Conservation (phyloP, 2,888 invertebrate genomes). For the Gandaritis pyraliata region DNA sequence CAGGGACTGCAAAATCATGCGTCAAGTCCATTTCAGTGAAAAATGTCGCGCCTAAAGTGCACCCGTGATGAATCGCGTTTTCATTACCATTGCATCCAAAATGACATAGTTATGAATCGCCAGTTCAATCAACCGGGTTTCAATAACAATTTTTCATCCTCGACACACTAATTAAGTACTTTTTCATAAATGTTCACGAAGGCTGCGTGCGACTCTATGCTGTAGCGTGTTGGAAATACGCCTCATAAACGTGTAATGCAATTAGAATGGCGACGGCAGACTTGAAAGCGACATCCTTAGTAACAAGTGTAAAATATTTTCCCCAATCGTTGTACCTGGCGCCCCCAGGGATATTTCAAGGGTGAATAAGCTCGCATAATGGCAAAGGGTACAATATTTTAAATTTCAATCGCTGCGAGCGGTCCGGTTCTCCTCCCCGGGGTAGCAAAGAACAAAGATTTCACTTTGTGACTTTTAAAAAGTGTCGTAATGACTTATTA, state of each 20-base stretch:
- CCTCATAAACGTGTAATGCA: constrained; percentile 49
- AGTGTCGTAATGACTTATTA: constrained; percentile 76
- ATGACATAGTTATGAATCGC: constrained; percentile 82
- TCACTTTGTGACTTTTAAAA: constrained; percentile 75
- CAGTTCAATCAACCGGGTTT: constrained; percentile 81
- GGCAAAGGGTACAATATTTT: constrained; percentile 85
- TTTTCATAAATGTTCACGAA: constrained; percentile 77
- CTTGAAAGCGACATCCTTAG: constrained; percentile 81
- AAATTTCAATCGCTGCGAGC: constrained; percentile 85
- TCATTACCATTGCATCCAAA: constrained; percentile 79
- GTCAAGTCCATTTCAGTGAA: constrained; percentile 62
- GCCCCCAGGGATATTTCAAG: constrained; percentile 85
- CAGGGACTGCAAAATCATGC: constrained; percentile 66
- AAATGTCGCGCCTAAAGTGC: constrained; percentile 56
- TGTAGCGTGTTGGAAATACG: constrained; percentile 49
- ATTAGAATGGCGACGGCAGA: constrained; percentile 61
- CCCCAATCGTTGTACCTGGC: constrained; percentile 83
- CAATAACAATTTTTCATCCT: constrained; percentile 84
- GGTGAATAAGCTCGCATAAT: constrained; percentile 85
- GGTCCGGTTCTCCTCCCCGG: constrained; percentile 72
- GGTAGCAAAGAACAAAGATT: constrained; percentile 78
- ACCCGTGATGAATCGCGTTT: constrained; percentile 74
- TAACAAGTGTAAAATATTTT: constrained; percentile 85
- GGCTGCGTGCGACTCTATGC: constrained; percentile 51
- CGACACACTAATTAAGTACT: constrained; percentile 83